Conservation (phyloP, 2,797 vertebrate genomes). For the Pangasius larnaudii region DNA sequence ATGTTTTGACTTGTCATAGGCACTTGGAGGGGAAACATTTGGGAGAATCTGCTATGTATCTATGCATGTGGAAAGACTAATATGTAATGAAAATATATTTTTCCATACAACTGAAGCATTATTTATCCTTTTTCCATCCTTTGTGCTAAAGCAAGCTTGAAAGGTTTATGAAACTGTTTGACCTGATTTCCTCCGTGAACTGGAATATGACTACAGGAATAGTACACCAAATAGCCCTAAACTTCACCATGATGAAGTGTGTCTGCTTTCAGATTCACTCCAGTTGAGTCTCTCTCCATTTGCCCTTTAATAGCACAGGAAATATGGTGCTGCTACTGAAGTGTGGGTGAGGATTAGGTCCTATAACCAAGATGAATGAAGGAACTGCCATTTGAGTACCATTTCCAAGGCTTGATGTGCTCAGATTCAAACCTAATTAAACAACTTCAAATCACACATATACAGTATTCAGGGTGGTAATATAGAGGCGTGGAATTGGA, state of each 20-base stretch:
- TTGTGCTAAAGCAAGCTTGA: constrained; percentile 13
- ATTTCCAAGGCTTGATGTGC: not conserved
- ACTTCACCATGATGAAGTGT: constrained; percentile 57
- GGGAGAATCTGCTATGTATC: not conserved
- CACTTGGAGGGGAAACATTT: not conserved
- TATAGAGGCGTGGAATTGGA: not conserved
- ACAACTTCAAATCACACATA: not conserved
- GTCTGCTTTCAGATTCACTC: constrained; percentile 51
- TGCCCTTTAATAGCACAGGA: constrained; percentile 52
- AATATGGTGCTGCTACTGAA: not conserved
- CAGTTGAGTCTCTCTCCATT: constrained; percentile 53
- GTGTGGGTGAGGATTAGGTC: not conserved
- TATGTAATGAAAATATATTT: not conserved
- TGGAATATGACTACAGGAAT: constrained; percentile 47
- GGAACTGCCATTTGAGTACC: not conserved
- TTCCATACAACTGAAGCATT: constrained; percentile 27
- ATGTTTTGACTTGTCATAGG: not conserved
- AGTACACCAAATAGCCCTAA: constrained; percentile 50
- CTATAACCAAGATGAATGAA: not conserved
- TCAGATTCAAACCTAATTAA: not conserved
- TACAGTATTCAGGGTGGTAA: not conserved
- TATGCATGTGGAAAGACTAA: not conserved
- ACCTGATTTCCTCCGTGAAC: constrained; percentile 53
- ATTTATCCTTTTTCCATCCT: constrained; percentile 18
- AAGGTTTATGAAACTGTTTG: constrained; percentile 53